Evolutionary conservation across 2,797 vertebrate genomes (phyloP).

Genomic region (Lagorchestes hirsutus): DNA sequence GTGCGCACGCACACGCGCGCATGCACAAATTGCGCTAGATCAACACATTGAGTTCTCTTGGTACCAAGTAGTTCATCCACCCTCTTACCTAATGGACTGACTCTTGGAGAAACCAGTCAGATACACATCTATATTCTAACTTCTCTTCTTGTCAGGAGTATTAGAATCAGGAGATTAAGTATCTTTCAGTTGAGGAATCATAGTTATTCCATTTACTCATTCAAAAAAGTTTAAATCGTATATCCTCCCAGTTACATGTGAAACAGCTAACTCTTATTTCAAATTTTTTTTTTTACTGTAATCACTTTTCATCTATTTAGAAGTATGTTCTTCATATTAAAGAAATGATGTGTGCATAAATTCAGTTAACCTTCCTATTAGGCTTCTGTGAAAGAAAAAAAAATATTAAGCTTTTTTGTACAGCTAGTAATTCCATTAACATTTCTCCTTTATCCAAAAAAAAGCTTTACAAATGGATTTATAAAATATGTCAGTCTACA

Average conservation of each 20-base stretch:
- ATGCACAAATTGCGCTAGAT: not conserved
- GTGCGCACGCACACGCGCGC: no score
- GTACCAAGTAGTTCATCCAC: not conserved
- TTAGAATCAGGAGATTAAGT: not conserved
- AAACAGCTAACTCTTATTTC: not conserved
- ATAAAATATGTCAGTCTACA: not conserved
- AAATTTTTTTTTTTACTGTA: not conserved
- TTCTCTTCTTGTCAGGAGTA: constrained; percentile 5
- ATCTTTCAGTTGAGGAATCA: not conserved
- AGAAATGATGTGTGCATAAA: not conserved
- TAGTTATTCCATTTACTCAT: not conserved
- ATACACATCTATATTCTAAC: not conserved
- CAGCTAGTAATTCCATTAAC: not conserved
- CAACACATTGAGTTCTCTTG: not conserved
- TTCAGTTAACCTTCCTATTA: not conserved
- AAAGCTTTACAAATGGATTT: not conserved
- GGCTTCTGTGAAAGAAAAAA: not conserved
- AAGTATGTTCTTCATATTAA: not conserved
- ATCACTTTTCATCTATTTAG: not conserved
- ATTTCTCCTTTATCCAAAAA: not conserved
- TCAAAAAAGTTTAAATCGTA: not conserved
- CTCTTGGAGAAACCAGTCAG: not conserved
- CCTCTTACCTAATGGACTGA: not conserved
- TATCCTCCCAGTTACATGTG: not conserved
- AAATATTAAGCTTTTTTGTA: not conserved